Evolutionary conservation across 2,888 invertebrate genomes (phyloP).

Genomic region (Andrena bucephala): DNA sequence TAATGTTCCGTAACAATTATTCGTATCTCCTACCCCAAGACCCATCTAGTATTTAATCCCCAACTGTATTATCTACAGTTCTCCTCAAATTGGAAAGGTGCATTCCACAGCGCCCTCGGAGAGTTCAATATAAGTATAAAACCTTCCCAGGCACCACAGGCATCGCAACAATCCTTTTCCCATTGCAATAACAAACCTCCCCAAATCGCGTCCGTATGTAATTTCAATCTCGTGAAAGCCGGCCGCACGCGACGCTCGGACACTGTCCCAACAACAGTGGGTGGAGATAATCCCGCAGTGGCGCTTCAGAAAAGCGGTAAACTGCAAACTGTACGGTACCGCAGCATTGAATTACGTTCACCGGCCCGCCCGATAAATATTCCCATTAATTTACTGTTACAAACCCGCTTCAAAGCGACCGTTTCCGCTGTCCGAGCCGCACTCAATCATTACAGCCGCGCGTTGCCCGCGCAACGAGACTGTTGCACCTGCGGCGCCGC

Average conservation of each 20-base stretch:
- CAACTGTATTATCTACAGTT: too few relatives aligned
- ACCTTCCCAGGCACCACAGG: too few relatives aligned
- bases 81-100: too few relatives aligned
- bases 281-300: neutral
- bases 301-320: slow-evolving; percentile 1
- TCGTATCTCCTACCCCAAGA: too few relatives aligned
- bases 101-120: too few relatives aligned
- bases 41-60: too few relatives aligned
- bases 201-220: neutral
- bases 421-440: slow-evolving; percentile 4
- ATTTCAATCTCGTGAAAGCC: neutral
- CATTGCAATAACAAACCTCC: neutral
- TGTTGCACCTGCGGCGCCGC: slow-evolving; percentile 8
- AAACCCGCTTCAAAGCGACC: neutral
- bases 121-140: too few relatives aligned
- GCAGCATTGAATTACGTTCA: neutral
- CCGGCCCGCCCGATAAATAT: neutral
- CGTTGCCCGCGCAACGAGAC: neutral
- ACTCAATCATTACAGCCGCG: slow-evolving; percentile 24
- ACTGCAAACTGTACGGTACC: neutral
- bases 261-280: neutral
- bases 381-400: slow-evolving; percentile 10
- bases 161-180: neutral
- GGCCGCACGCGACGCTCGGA: neutral
- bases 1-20: too few relatives aligned